Evolutionary conservation across 2,797 vertebrate genomes (phyloP).

Genomic region (Microctenopoma steveboyesi): DNA sequence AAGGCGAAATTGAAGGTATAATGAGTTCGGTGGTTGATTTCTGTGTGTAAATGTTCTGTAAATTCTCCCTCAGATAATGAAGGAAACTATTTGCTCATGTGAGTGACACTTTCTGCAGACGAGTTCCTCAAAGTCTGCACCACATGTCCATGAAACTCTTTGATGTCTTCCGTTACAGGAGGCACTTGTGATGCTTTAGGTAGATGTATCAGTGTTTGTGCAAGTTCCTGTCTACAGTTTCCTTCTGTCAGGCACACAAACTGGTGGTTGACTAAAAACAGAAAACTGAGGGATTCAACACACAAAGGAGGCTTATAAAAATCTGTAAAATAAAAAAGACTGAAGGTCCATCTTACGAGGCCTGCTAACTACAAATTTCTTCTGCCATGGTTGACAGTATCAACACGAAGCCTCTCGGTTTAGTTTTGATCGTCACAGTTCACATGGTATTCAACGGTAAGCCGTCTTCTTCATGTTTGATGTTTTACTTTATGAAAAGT

Average conservation of each 20-base stretch:
- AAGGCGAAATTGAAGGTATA: background rate
- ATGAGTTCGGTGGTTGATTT: background rate
- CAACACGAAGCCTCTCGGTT: slow-evolving; percentile 30
- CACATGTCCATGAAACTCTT: slow-evolving; percentile 61
- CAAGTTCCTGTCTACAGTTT: slow-evolving; percentile 71
- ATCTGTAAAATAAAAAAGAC: background rate
- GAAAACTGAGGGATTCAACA: slow-evolving; percentile 12
- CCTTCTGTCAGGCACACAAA: slow-evolving; percentile 39
- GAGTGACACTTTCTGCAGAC: slow-evolving; percentile 29
- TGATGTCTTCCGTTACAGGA: slow-evolving; percentile 60
- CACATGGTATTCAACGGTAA: slow-evolving; percentile 65
- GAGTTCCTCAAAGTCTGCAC: slow-evolving; percentile 45
- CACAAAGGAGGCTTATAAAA: background rate
- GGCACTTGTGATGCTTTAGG: slow-evolving; percentile 43
- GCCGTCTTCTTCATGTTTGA: slow-evolving; percentile 22
- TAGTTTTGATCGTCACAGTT: slow-evolving; percentile 57
- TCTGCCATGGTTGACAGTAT: slow-evolving; percentile 48
- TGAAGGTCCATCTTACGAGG: background rate
- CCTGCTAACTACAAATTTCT: slow-evolving; percentile 5
- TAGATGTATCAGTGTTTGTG: slow-evolving; percentile 40
- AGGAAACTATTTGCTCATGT: slow-evolving; percentile 12
- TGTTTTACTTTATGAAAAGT: background rate
- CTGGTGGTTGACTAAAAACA: slow-evolving; percentile 15
- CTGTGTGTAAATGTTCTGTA: background rate
- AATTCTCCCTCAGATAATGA: slow-evolving; percentile 11